Evolutionary conservation across 2,797 vertebrate species (phyloP).

Genomic region (Chaetodon trifasciatus): DNA sequence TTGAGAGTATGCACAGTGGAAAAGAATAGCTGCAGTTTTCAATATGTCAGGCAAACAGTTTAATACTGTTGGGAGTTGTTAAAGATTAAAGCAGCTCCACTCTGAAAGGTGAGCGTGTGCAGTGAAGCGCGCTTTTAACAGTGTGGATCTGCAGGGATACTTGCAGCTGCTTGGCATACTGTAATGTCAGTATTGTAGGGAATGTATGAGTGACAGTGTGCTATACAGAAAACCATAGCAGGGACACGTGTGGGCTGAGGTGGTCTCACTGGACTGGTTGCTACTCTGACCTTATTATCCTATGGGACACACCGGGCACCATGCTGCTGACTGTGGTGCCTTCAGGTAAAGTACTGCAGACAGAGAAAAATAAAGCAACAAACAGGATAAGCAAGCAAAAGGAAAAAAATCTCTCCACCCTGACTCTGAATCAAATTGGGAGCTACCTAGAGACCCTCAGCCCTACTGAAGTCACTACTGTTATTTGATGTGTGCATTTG

Average conservation of each 20-base stretch:
- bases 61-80: neutral
- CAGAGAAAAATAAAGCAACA: slow-evolving; percentile 6
- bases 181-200: neutral
- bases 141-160: neutral
- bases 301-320: neutral
- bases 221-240: neutral
- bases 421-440: neutral
- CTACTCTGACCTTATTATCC: neutral
- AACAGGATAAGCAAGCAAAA: neutral
- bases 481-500: slow-evolving; percentile 27
- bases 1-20: neutral
- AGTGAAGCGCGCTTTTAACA: neutral
- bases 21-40: neutral
- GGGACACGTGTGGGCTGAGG: neutral
- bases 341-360: slow-evolving; percentile 9
- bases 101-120: neutral
- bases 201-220: slow-evolving; percentile 1
- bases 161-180: neutral
- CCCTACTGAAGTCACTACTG: neutral
- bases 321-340: neutral
- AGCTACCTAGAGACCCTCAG: neutral
- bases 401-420: neutral
- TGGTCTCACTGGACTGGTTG: slow-evolving; percentile 6
- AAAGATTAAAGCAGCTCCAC: neutral
- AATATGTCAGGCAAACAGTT: neutral